Conservation (phyloP, 2,113 vertebrate genomes). For the Hippoglossus stenolepis region DNA sequence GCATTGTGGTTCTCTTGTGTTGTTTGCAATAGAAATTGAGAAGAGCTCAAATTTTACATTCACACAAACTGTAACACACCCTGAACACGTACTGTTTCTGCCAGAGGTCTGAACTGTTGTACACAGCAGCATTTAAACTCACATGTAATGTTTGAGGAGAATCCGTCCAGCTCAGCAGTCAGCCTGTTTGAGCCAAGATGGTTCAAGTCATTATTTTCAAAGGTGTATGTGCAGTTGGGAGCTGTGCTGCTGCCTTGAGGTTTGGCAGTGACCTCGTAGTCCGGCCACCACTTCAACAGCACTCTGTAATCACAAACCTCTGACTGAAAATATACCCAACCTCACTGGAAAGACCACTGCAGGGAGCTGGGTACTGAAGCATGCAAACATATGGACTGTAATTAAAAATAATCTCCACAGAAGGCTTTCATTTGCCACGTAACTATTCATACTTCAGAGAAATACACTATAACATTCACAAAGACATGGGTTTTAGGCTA, state of each 20-base stretch:
- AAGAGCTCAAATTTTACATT: too few relatives aligned
- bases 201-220: background rate
- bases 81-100: too few relatives aligned
- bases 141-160: too few relatives aligned
- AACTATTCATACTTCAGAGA: background rate
- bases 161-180: background rate
- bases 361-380: background rate
- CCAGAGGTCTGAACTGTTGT: too few relatives aligned
- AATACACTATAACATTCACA: background rate
- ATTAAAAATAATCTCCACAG: background rate
- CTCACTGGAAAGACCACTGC: slow-evolving; percentile 2
- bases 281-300: slow-evolving; percentile 10
- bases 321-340: slow-evolving; percentile 20
- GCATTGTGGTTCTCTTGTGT: too few relatives aligned
- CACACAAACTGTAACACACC: too few relatives aligned
- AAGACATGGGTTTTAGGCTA: background rate
- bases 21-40: too few relatives aligned
- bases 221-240: slow-evolving; percentile 9
- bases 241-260: slow-evolving; percentile 15
- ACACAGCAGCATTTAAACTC: too few relatives aligned
- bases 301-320: slow-evolving; percentile 38
- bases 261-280: slow-evolving; percentile 5
- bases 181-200: background rate
- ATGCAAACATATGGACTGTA: background rate
- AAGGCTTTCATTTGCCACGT: background rate